Evolutionary conservation across 1,140 invertebrate genomes (phyloP).

Genomic region (Penaeus indicus): DNA sequence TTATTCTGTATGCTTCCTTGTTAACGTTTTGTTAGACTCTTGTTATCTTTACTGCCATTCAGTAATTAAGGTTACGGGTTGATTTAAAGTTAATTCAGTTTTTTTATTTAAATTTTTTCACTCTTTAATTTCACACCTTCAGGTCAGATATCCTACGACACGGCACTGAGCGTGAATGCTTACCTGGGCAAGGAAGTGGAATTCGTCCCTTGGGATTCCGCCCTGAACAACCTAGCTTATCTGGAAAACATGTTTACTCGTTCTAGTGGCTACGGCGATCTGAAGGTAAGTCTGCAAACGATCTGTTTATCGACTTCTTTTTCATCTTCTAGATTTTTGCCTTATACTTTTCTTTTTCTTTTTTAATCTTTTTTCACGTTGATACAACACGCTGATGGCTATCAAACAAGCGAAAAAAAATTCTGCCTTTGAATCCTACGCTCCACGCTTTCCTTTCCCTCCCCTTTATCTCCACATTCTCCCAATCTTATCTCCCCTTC

Average conservation of each 20-base stretch:
- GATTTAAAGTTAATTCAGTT: background rate
- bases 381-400: no score
- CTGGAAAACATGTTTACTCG: slow-evolving; percentile 40
- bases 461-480: background rate
- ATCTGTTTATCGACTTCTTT: no score
- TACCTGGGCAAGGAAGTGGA: slow-evolving; percentile 63
- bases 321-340: background rate
- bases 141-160: slow-evolving; percentile 64
- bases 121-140: slow-evolving; percentile 28
- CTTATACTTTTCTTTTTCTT: background rate
- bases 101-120: background rate
- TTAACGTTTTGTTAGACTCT: no score
- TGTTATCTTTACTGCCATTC: no score
- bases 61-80: no score
- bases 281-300: slow-evolving; percentile 39
- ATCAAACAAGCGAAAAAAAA: no score
- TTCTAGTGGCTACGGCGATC: slow-evolving; percentile 41
- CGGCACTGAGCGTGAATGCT: slow-evolving; percentile 33
- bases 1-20: no score
- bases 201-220: slow-evolving; percentile 61
- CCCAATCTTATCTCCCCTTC: background rate
- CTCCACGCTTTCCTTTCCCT: no score
- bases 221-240: slow-evolving; percentile 45
- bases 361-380: no score
- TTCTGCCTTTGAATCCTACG: no score